phyloP scores from a whole-genome alignment of 2,113 vertebrate genomes.

The Laticauda colubrina region DNA sequence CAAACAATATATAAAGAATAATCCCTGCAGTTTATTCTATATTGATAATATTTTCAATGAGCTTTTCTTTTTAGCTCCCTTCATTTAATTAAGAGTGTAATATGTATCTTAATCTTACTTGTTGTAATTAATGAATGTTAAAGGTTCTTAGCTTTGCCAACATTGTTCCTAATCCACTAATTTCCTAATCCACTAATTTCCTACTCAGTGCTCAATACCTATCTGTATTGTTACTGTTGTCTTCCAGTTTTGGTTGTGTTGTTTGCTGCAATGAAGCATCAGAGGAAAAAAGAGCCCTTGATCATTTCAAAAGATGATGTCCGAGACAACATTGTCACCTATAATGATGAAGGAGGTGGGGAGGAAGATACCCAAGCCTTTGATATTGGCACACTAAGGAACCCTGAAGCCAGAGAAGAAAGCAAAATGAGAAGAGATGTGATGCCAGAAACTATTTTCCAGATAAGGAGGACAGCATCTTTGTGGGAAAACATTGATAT shows the following conservation, averaged over 20 bases:
- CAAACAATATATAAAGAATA: background rate
- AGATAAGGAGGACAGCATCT: slow-evolving; percentile 69
- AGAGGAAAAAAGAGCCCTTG: slow-evolving; percentile 78
- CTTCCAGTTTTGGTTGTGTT: slow-evolving; percentile 74
- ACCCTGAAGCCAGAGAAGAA: slow-evolving; percentile 78
- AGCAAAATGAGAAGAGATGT: slow-evolving; percentile 75
- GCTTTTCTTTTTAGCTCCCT: background rate
- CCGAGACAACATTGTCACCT: slow-evolving; percentile 79
- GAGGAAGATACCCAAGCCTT: slow-evolving; percentile 83
- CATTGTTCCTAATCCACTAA: background rate
- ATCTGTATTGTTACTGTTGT: background rate
- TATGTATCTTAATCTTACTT: background rate
- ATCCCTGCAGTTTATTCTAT: background rate
- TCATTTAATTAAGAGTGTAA: background rate
- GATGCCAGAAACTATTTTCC: slow-evolving; percentile 78
- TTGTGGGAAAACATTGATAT: slow-evolving; percentile 79
- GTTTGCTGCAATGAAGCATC: slow-evolving; percentile 74
- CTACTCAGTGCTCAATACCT: background rate
- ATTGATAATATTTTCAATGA: background rate
- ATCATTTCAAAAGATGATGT: slow-evolving; percentile 81
- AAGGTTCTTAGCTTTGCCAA: background rate
- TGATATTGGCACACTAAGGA: slow-evolving; percentile 77
- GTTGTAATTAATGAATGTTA: background rate
- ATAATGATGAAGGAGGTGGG: slow-evolving; percentile 81
- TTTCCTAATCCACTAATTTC: background rate